Percentiles rank a stretch among this genome's conserved stretches.
Conservation (phyloP, 2,113 vertebrate species). For the Silurus glanis region DNA sequence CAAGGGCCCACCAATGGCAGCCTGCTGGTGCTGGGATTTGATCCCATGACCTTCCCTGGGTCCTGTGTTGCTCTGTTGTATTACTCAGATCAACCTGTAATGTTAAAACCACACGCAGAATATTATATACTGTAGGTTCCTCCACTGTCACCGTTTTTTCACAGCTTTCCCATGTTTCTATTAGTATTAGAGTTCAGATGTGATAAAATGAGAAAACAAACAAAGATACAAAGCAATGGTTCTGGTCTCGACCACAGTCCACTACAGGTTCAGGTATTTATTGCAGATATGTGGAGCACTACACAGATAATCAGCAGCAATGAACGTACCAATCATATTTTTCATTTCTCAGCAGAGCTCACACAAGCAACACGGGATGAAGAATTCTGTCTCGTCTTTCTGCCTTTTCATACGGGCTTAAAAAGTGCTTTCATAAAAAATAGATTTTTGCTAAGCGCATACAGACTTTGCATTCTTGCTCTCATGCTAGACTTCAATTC, state of each 20-base stretch:
- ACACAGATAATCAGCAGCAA: too few relatives aligned
- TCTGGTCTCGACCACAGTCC: not conserved
- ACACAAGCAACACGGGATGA: not conserved
- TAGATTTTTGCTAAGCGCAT: conserved; percentile 5
- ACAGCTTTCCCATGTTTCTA: not conserved
- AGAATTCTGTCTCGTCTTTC: not conserved
- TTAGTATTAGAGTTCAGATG: not conserved
- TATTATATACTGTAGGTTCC: too few relatives aligned
- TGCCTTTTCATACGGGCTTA: not conserved
- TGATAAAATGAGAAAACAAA: not conserved
- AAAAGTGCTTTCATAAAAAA: not conserved
- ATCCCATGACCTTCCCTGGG: too few relatives aligned
- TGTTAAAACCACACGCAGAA: too few relatives aligned
- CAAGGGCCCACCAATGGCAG: too few relatives aligned
- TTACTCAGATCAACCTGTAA: too few relatives aligned
- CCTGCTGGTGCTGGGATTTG: too few relatives aligned
- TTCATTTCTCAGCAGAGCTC: not conserved
- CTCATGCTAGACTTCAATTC: not conserved
- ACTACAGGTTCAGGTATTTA: not conserved
- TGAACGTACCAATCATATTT: not conserved
- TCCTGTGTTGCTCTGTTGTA: too few relatives aligned
- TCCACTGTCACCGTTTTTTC: not conserved
- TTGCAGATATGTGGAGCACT: not conserved
- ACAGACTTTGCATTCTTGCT: not conserved
- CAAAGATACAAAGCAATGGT: not conserved